Evolutionary conservation across 1,140 invertebrate species (phyloP).

Genomic region (Aphelenchoides fujianensis): DNA sequence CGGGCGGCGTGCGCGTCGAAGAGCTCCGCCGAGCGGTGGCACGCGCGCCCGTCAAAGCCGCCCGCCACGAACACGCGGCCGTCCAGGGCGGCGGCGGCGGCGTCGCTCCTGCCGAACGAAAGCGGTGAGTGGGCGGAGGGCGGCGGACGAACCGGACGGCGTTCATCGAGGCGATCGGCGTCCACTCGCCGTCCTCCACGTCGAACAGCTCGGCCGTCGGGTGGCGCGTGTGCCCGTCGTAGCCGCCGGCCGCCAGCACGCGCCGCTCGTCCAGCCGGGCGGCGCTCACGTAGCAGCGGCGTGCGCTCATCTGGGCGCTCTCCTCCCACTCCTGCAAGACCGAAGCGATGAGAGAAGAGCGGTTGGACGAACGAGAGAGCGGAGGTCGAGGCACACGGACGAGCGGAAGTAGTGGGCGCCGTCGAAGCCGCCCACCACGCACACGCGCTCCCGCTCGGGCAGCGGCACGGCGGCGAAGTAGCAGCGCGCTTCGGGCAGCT

Average conservation of each 20-base stretch:
- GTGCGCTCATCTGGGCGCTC: neutral
- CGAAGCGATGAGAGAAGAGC: neutral
- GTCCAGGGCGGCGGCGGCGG: neutral
- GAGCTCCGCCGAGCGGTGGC: neutral
- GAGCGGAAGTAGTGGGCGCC: neutral
- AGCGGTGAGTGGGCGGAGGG: neutral
- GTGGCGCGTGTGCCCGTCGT: neutral
- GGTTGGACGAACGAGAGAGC: neutral
- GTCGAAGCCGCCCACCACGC: neutral
- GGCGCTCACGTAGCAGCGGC: neutral
- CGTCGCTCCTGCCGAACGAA: neutral
- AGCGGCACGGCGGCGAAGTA: neutral
- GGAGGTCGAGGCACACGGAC: neutral
- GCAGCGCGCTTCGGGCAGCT: neutral
- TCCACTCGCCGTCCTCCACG: neutral
- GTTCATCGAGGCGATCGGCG: neutral
- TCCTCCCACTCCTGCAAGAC: neutral
- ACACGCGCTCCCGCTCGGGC: neutral
- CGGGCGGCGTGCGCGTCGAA: neutral
- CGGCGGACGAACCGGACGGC: neutral
- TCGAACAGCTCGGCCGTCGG: neutral
- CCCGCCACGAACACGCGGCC: neutral
- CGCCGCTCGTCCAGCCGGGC: neutral
- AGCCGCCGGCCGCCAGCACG: neutral
- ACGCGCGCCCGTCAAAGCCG: neutral